phyloP scores from a whole-genome alignment of 2,113 vertebrate species.

The Pteruthius melanotis region DNA sequence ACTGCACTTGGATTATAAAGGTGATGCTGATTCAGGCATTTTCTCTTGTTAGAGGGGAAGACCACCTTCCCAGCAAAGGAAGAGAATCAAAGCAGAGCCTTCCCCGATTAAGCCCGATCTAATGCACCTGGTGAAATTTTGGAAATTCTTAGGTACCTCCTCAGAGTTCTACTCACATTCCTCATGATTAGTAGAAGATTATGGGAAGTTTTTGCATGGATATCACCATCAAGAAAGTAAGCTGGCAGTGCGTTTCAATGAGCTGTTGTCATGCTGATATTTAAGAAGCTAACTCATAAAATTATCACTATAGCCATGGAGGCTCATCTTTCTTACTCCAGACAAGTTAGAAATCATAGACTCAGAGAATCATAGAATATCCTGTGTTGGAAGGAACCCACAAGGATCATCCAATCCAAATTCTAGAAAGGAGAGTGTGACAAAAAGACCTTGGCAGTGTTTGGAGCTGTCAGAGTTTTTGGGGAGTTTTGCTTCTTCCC shows the following conservation, averaged over 20 bases:
- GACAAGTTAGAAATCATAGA: background rate
- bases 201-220: background rate
- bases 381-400: background rate
- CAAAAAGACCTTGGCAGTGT: background rate
- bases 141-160: background rate
- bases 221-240: background rate
- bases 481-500: background rate
- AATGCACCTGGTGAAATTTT: background rate
- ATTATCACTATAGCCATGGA: background rate
- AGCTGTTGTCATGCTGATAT: background rate
- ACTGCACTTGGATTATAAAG: background rate
- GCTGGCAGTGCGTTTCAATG: background rate
- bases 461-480: background rate
- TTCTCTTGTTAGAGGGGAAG: background rate
- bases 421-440: background rate
- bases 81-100: accelerated
- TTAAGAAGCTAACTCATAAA: conserved; percentile 30
- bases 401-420: background rate
- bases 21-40: background rate
- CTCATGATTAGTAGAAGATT: background rate
- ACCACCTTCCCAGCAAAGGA: background rate
- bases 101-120: background rate
- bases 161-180: background rate
- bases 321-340: background rate
- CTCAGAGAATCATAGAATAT: background rate